Base-by-base conservation (phyloP, 2,888 invertebrate species). In the Drosophila kuntzei region DNA sequence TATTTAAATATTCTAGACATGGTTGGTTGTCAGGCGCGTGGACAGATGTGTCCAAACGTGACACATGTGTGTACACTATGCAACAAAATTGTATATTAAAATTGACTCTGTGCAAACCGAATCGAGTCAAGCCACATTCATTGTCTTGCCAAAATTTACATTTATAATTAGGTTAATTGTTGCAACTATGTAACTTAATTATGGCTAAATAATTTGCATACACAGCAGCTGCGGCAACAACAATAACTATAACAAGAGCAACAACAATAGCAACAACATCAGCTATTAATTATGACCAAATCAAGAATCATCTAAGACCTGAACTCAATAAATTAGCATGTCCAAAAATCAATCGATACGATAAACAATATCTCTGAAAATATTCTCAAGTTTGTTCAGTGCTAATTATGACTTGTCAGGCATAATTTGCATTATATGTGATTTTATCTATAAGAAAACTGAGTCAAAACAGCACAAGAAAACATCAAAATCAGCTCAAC, bases 151-250 rank as follows among this genome's bases (percentile, higher is more conserved):
- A 69, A 72, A 78, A 87, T 83, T 87, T 83, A 64, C 83, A 87
- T 87, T 76, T 76, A 76, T 86, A 87, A 86, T 86, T 82, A 85
- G 80, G 79, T 80, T 87, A 86, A 79, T 82, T 87, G 80, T 85
- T 74, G 64, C 29, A 65, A 73, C 79, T 76, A 46, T 58, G 68
- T 60, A 80, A 80, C 74, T 83, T 80, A 71, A 80, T 84, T 83
- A 82, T 80, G 64, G 64, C 75, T 61, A 66, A 66, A 71, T 53
- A 82, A 84, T 83, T 85, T 85, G 85, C 79, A 82, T 83, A 75
- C 65, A 37, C 67, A 61, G 57, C 51, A 58, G 16, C 18, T 18
- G 16, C 12, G 20, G 2, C 36, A 34, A 12, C 29, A 47, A 12
- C 32, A 29, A 16, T 16, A 14, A 22, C 12, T n/a, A n/a, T n/a